Evolutionary conservation across 2,113 vertebrate genomes (phyloP), one percentile per base, ranked within the genome.

Genomic region (Cavia porcellus): DNA sequence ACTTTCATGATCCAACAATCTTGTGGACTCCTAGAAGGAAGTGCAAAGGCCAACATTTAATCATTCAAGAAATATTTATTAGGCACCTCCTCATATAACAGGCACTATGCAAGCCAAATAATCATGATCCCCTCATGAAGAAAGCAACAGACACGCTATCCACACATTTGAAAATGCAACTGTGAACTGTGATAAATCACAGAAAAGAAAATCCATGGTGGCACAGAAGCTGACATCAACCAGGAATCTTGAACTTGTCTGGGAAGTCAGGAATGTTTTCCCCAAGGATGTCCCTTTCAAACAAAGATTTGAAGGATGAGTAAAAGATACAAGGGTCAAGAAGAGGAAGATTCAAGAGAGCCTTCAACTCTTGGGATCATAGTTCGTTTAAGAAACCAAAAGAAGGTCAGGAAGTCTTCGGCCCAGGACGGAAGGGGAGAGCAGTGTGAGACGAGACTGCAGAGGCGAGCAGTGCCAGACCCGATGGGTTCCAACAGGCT

Each of bases 1-100:
- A 70, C 83, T 42, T 91, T 45, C 24, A 81, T 35, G 66, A 79
- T 64, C 80, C 62, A 68, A 75, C 6, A 66, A 80, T 75, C 20
- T 95, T 92, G 42, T 75, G 92, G 74, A 95, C 80, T 81, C 47
- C 68, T 74, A 10, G 28, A 92, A 96, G 3, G 7, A 72, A 95
- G 17, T 3, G 66, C 32, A 86, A 74, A 93, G 57, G 66, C 83
- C 42, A 93, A 55, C 19, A 86, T 61, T 80, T 10, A 95, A 42
- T 77, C n/a, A 72, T 72, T 90, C 28, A 95, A 79, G 13, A 92
- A 95, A 62, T 66, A 96, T 87, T 57, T 86, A 74, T 47, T 89
- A 62, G 72, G 38, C 20, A 90, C 8, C 50, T 92, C 22, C 66
- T 17, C 86, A 82, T 59, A 52, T 86, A 30, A 35, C 32, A 92